A percentile compares a stretch with the other conserved stretches of the same genome.
These are phyloP conservation scores for Torymus auratus DNA, from an alignment of 2,888 invertebrate genomes.

Conservation along the genomic window DNA sequence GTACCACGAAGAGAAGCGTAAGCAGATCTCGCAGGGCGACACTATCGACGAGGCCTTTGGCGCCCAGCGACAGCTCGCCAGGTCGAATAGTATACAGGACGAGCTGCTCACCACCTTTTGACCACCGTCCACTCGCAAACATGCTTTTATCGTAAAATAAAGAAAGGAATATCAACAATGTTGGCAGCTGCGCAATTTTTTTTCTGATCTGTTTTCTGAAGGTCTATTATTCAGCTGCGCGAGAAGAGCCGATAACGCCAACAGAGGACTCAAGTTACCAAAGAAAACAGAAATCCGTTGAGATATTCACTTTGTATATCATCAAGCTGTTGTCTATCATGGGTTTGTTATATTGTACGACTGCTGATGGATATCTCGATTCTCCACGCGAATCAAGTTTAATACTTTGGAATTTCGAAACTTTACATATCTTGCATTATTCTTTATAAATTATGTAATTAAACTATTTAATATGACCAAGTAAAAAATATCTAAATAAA, in stretches of 20 bases:
- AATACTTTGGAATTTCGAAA: constrained; percentile 10
- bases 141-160: neutral
- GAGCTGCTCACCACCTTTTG: constrained; percentile 82
- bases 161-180: too few species aligned
- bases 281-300: neutral
- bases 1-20: constrained; percentile 85
- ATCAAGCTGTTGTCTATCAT: constrained; percentile 23
- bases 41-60: constrained; percentile 80
- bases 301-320: constrained; percentile 31
- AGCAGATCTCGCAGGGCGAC: constrained; percentile 81
- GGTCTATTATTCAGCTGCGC: constrained; percentile 40
- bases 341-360: constrained; percentile 39
- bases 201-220: too few species aligned
- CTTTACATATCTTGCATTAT: constrained; percentile 11
- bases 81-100: constrained; percentile 91
- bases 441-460: constrained; percentile 28
- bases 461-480: constrained; percentile 13
- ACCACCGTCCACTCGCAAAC: constrained; percentile 18
- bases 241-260: neutral
- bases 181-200: too few species aligned
- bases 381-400: constrained; percentile 1
- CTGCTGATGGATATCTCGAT: constrained; percentile 30
- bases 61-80: constrained; percentile 80
- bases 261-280: neutral
- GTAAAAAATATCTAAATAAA: constrained; percentile 41